These are phyloP conservation scores for Battus philenor DNA, from an alignment of 1,140 invertebrate species.

Conservation along the genomic window DNA sequence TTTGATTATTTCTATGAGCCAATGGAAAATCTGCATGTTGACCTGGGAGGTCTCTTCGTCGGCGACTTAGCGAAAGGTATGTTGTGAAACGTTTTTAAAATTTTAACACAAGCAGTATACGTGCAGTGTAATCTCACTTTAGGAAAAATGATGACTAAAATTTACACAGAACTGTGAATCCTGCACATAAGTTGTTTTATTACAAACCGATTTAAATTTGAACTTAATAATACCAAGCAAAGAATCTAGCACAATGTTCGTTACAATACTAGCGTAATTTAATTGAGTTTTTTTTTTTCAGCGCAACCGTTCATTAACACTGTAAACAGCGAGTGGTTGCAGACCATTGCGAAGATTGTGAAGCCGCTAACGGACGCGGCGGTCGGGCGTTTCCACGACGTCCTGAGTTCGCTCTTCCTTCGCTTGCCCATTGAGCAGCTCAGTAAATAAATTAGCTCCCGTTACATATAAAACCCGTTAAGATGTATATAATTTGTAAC, in stretches of 20 bases:
- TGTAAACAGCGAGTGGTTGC: neutral
- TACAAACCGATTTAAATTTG: too few species aligned
- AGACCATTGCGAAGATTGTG: neutral
- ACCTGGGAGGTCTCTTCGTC: neutral
- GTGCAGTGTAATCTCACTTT: too few species aligned
- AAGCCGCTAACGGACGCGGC: neutral
- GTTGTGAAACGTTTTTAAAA: too few species aligned
- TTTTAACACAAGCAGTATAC: too few species aligned
- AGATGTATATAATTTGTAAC: too few species aligned
- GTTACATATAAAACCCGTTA: too few species aligned
- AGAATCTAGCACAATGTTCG: too few species aligned
- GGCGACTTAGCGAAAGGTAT: conserved; percentile 1
- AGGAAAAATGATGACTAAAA: too few species aligned
- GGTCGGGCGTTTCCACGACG: conserved; percentile 1
- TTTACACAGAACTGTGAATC: too few species aligned
- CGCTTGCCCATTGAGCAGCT: conserved; percentile 1
- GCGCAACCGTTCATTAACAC: neutral
- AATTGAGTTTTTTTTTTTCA: neutral
- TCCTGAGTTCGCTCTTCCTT: neutral
- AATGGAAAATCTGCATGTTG: neutral
- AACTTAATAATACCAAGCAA: too few species aligned
- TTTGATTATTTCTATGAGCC: conserved; percentile 9
- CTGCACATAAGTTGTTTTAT: too few species aligned
- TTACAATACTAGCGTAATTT: too few species aligned
- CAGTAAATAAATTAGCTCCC: neutral